phyloP scores from a whole-genome alignment of 2,797 vertebrate genomes.

The Stomatorhinus walkeri region DNA sequence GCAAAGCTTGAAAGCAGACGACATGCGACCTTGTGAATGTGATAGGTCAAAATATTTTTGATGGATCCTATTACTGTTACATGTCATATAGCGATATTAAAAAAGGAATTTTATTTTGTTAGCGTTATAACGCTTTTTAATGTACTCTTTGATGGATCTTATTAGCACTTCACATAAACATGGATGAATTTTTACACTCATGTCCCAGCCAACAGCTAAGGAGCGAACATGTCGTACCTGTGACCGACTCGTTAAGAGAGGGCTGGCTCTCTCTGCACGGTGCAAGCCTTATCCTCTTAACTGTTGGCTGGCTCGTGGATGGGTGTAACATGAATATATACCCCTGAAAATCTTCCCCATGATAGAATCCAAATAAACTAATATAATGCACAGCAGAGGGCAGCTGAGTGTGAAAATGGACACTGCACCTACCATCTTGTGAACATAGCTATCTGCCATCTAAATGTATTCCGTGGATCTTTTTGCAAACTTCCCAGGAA shows the following conservation, averaged over 20 bases:
- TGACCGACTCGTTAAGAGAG: background rate
- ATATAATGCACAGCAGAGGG: background rate
- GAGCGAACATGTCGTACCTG: background rate
- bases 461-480: background rate
- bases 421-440: background rate
- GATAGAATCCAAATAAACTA: background rate
- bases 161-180: background rate
- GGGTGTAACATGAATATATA: background rate
- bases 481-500: background rate
- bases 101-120: background rate
- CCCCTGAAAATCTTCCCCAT: background rate
- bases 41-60: background rate
- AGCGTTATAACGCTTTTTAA: background rate
- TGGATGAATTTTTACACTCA: background rate
- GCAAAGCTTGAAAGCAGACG: background rate
- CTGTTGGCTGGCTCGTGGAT: background rate
- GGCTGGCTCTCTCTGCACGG: background rate
- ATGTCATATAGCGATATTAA: background rate
- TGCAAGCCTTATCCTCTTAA: background rate
- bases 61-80: background rate
- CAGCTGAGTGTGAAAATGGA: background rate
- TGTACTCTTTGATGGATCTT: background rate
- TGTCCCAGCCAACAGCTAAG: background rate
- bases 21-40: background rate
- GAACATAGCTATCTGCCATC: background rate